Base-by-base conservation (phyloP, 1,140 invertebrate genomes). In the Apis florea region DNA sequence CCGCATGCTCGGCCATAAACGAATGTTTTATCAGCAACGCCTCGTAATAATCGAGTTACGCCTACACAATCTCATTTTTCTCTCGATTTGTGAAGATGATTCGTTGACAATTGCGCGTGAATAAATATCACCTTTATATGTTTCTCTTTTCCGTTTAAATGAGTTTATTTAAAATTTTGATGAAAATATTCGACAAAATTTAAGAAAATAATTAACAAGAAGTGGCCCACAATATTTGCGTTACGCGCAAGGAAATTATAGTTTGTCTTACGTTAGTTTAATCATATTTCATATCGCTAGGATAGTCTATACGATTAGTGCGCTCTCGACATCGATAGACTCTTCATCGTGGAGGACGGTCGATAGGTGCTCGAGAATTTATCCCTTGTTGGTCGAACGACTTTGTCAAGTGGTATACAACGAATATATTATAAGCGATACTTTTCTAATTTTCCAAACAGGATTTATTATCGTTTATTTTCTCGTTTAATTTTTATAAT, bases 351-450 rank as follows among this genome's bases (percentile, higher is more conserved):
- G 54, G 21, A 56, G 56, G 31, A 40, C 54, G 40, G 40, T 66
- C 11, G 64, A 66, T 31, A 12, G 47, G 64, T 47, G 26, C 70
- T 72, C 70, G 70, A 72, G 70, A 72, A 59, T 56, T 72, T 58
- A 59, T 54, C 53, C 54, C 26, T 58, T 59, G 54, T 72, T 47
- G 54, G 54, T 58, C 70, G 70, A 72, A 24, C 40, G 12, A 26
- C 26, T 59, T 47, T 51, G 59, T 56, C 26, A 40, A 72, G 54
- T 72, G 70, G 53, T 59, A 21, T 59, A 19, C 70, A n/a, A 72
- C 19, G 31, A 56, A 40, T 54, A 49, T 51, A n/a, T 53, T 53
- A 59, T 24, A n/a, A 72, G 59, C 13, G 70, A 72, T 31, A 17
- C 21, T 72, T 12, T n/a, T 72, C 24, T 11, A 13, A 19, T 66